These are phyloP conservation scores for Balearica regulorum DNA, from an alignment of 2,797 vertebrate species.

Conservation along the genomic window DNA sequence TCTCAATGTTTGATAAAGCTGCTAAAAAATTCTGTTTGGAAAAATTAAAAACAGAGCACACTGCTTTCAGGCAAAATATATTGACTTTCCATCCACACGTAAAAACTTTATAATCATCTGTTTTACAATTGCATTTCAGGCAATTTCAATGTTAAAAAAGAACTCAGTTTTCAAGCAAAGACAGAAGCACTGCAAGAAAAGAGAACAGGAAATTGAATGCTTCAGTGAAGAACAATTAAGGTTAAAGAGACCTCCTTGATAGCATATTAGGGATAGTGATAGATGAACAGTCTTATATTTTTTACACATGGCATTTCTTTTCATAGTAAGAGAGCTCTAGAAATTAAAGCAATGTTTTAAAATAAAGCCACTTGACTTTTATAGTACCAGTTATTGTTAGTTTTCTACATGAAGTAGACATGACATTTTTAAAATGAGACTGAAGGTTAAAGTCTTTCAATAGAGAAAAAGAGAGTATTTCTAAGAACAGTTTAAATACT, in stretches of 20 bases:
- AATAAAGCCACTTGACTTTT: slow-evolving; percentile 15
- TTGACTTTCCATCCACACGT: neutral
- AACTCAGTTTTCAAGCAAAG: neutral
- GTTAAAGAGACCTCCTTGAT: slow-evolving; percentile 15
- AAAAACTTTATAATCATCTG: neutral
- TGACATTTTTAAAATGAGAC: neutral
- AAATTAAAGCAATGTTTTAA: slow-evolving; percentile 33
- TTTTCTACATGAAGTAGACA: neutral
- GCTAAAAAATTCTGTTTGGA: neutral
- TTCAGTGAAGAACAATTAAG: slow-evolving; percentile 47
- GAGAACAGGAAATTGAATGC: slow-evolving; percentile 31
- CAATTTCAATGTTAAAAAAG: slow-evolving; percentile 1
- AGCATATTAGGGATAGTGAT: neutral
- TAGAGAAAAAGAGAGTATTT: neutral
- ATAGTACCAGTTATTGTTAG: neutral
- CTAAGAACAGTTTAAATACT: neutral
- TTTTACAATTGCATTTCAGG: neutral
- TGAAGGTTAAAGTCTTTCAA: neutral
- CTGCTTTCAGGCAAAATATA: neutral
- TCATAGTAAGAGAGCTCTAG: neutral
- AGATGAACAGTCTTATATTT: neutral
- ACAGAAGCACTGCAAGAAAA: neutral
- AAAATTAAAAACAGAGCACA: neutral
- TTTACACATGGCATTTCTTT: slow-evolving; percentile 17
- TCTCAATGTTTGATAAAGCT: slow-evolving; percentile 50